Base-by-base conservation (phyloP, 2,888 invertebrate genomes). In the Cheiracanthium punctorium region DNA sequence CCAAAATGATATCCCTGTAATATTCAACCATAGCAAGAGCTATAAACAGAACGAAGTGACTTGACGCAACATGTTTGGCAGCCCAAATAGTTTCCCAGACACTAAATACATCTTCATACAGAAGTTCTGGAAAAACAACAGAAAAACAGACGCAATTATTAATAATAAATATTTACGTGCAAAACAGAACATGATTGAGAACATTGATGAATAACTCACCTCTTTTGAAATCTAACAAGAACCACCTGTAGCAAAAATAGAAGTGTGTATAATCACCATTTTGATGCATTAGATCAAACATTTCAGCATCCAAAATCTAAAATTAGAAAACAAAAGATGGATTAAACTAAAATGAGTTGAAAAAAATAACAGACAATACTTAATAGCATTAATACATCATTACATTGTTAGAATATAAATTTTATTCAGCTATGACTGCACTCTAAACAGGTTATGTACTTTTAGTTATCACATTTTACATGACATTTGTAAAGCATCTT, bases 221-320 rank as follows among this genome's bases (percentile, higher is more conserved):
- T 91, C 98, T 93, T 92, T 98, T 98, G 91, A 98, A 98, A 92
- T 98, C 98, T 76, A 98, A 93, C 88, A 98, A 93, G 93, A 98
- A 98, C 98, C 98, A 98, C 65, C 98, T 95, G 92, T 98, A 98
- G 92, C 97, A 97, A 93, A 98, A 98, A 92, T 98, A 98, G 92
- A 98, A 97, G 92, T 98, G 98, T 2, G 97, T 98, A 92, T 97
- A 98, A 92, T 98, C 98, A 0, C 97, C 97, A 91, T 97, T 96
- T 75, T 96, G 95, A 91, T 97, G 96, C 96, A 98, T 97, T 91
- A 97, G 93, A 90, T 97, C 97, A 92, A 96, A 97, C 93, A 98
- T 93, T 93, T 98, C 97, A 32, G 96, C 95, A 92, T 98, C 98
- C 90, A 98, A 92, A 89, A 98, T 97, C 93, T 97, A 95, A 77